Evolutionary conservation across 2,113 vertebrate species (phyloP).

Genomic region (Pycnonotus jocosus): DNA sequence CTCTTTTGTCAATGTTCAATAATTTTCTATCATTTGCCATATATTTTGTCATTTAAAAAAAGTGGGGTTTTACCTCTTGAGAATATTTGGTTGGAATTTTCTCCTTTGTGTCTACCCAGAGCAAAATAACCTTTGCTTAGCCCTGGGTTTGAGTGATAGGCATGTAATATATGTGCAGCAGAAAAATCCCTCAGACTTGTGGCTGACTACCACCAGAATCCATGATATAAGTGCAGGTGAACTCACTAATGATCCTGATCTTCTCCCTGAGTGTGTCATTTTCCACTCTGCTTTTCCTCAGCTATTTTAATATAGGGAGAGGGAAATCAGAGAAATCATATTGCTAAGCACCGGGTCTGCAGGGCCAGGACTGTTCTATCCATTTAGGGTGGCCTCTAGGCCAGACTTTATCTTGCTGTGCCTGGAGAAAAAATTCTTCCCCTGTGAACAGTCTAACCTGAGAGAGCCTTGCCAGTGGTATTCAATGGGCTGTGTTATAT

Average conservation of each 20-base stretch:
- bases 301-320: neutral
- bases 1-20: neutral
- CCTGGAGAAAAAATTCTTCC: neutral
- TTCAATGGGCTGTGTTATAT: neutral
- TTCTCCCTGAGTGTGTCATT: rapidly evolving
- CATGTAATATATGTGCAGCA: neutral
- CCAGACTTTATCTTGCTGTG: neutral
- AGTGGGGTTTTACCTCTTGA: neutral
- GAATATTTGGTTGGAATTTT: neutral
- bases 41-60: neutral
- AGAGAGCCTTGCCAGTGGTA: rapidly evolving
- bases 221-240: neutral
- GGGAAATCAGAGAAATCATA: neutral
- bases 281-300: neutral
- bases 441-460: neutral
- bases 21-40: neutral
- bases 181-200: neutral
- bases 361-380: neutral
- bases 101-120: neutral
- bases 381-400: neutral
- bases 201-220: neutral
- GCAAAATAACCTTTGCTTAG: neutral
- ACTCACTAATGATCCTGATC: neutral
- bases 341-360: neutral
- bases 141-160: neutral